Evolutionary conservation across 1,140 invertebrate species (phyloP), one percentile per base, ranked within the genome.

Genomic region (Temnothorax longispinosus): DNA sequence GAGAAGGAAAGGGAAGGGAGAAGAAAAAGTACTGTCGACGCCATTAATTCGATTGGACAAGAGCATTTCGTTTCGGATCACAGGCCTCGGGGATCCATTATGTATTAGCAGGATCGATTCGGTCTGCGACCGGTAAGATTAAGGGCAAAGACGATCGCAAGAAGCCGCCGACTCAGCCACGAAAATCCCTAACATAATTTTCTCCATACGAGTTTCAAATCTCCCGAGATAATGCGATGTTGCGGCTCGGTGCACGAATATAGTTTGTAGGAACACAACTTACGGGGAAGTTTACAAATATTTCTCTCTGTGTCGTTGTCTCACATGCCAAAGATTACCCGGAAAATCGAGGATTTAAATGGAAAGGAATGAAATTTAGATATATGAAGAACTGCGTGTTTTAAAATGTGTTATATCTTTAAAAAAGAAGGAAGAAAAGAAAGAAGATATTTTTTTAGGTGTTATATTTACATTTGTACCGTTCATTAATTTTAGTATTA

Each of bases 1-100:
- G 41, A 47, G 1, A 0, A 21, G n/a, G 44, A 80, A 41, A 13
- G 18, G 44, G 7, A 58, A 10, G 10, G 21, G 21, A 10, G 18
- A 6, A 52, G 85, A 90, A 93, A 94, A 92, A 92, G 89, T 92
- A 86, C 77, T 87, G 85, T 74, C 85, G 54, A 85, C 67, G 80
- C 91, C 88, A 92, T 94, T 94, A 94, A 94, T 94, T 92, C 91
- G 91, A 92, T 94, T 94, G 92, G 91, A 92, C 85, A 87, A 93
- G 86, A 27, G 27, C 27, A 27, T 27, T 27, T 27, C 27, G 27
- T 82, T 89, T 76, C 77, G 72, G 62, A 75, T 81, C 82, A 77
- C 88, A 85, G 87, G 47, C 86, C 86, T 89, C 81, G 60, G 89
- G 88, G 78, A 93, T 94, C 88, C 92, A 94, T 94, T 93, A 94